These are phyloP conservation scores for Eurystomus gularis DNA, from an alignment of 2,113 vertebrate genomes.

Conservation along the genomic window DNA sequence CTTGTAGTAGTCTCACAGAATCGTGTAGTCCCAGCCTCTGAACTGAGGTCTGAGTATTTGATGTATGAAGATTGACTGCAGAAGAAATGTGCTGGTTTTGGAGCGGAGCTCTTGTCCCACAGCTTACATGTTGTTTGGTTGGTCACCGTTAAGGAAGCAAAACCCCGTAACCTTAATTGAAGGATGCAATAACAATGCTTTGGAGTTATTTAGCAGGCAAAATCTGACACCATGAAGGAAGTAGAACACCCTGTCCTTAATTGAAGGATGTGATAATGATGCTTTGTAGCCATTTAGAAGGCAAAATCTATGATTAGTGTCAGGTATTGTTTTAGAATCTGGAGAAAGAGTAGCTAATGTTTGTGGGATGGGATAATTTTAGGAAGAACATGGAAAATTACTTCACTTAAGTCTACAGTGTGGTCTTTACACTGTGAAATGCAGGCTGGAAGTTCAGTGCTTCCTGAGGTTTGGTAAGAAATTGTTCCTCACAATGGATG, in stretches of 20 bases:
- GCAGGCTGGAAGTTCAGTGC: not conserved
- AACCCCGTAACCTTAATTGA: not conserved
- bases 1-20: not conserved
- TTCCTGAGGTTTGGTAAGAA: not conserved
- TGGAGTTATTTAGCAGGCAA: conserved; percentile 7
- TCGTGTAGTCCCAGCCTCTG: not conserved
- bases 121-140: not conserved
- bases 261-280: not conserved
- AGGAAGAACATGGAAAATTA: not conserved
- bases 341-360: not conserved
- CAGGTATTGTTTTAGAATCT: not conserved
- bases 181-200: not conserved
- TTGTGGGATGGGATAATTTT: not conserved
- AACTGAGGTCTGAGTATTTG: too few relatives aligned
- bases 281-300: not conserved
- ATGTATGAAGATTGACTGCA: too few relatives aligned
- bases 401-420: not conserved
- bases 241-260: conserved; percentile 19
- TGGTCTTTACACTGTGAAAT: not conserved
- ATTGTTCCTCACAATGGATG: not conserved
- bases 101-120: not conserved
- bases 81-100: not conserved
- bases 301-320: not conserved
- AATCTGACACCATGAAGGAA: not conserved
- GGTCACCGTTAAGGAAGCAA: not conserved